A percentile compares a stretch with the other conserved stretches of the same genome.
These are phyloP conservation scores for Catamblyrhynchus diadema DNA, from an alignment of 2,797 vertebrate genomes.

Conservation along the genomic window DNA sequence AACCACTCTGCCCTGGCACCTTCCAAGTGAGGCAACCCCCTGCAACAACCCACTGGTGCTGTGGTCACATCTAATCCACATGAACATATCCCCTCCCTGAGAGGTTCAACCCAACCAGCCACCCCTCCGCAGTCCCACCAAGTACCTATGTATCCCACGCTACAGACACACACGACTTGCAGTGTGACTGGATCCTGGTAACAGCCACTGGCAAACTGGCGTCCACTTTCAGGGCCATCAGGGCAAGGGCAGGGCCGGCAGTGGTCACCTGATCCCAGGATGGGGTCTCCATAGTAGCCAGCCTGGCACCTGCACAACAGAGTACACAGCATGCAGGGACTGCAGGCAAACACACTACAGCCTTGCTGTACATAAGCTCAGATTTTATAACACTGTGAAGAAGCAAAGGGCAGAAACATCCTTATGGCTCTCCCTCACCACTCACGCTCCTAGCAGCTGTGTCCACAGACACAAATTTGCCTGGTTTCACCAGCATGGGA, in stretches of 20 bases:
- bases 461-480: not conserved
- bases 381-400: not conserved
- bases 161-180: slow-evolving; percentile 88
- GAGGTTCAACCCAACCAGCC: not conserved
- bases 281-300: slow-evolving; percentile 91
- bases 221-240: slow-evolving; percentile 85
- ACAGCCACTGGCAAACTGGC: slow-evolving; percentile 89
- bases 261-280: slow-evolving; percentile 91
- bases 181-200: slow-evolving; percentile 81
- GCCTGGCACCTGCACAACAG: slow-evolving; percentile 80
- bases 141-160: slow-evolving; percentile 87
- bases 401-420: not conserved
- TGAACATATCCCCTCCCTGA: fast-evolving
- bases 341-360: not conserved
- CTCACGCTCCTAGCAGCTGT: not conserved
- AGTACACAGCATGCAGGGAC: not conserved
- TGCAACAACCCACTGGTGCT: not conserved
- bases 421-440: not conserved
- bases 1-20: not conserved
- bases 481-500: not conserved
- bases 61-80: not conserved
- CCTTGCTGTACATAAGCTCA: not conserved
- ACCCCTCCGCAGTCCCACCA: fast-evolving
- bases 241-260: slow-evolving; percentile 95
- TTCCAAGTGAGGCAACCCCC: not conserved